Conservation (phyloP, 2,113 vertebrate species). For the Amazona guildingii region DNA sequence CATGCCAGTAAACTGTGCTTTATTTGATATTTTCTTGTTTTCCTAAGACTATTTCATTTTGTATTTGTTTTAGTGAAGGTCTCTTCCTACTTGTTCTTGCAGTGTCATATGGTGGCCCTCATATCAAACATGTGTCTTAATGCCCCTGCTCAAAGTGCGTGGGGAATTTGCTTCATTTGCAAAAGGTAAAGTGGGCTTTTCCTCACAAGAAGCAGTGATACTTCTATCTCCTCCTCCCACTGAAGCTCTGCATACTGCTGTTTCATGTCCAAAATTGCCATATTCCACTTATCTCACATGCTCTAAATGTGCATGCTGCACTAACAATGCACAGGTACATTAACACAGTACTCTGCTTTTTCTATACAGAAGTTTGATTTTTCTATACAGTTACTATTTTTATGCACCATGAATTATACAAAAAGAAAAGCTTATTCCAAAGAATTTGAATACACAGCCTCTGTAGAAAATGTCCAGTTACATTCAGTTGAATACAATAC, state of each 20-base stretch:
- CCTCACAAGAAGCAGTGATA: neutral
- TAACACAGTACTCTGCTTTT: neutral
- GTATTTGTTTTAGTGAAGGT: neutral
- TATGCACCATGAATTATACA: neutral
- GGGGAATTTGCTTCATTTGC: neutral
- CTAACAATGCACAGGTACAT: neutral
- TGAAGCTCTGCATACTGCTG: neutral
- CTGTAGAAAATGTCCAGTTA: neutral
- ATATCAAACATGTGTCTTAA: neutral
- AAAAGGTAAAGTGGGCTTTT: neutral
- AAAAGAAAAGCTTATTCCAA: neutral
- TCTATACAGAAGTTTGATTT: neutral
- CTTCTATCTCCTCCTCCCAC: neutral
- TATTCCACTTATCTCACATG: neutral
- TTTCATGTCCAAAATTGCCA: neutral
- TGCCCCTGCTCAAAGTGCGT: neutral
- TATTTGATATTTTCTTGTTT: neutral
- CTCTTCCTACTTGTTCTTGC: neutral
- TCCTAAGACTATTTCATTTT: neutral
- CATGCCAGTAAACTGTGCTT: neutral
- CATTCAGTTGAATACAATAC: neutral
- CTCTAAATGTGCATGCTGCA: neutral
- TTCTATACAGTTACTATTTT: neutral
- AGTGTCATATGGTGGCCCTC: accelerated
- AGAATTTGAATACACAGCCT: neutral